Percentiles rank a stretch among this genome's conserved stretches.
phyloP scores from a whole-genome alignment of 1,140 invertebrate species.

The Polypedilum pembai region DNA sequence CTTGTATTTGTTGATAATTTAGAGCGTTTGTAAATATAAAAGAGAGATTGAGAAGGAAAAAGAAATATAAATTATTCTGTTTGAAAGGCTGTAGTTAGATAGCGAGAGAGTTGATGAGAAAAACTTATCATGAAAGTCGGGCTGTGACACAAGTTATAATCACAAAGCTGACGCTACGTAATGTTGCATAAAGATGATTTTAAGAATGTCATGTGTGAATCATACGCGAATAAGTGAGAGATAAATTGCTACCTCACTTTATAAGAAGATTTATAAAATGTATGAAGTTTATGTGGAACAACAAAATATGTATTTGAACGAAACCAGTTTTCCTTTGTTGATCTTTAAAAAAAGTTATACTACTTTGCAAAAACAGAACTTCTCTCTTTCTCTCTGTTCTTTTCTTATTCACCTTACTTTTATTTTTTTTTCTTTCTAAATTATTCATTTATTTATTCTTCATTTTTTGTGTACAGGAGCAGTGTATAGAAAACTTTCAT shows the following conservation, averaged over 20 bases:
- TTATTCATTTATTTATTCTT: constrained; percentile 14
- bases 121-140: too few relatives aligned
- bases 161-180: too few relatives aligned
- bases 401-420: neutral
- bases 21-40: neutral
- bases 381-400: neutral
- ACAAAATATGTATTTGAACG: too few relatives aligned
- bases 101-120: too few relatives aligned
- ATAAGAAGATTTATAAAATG: too few relatives aligned
- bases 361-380: too few relatives aligned
- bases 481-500: neutral
- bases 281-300: too few relatives aligned
- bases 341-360: neutral
- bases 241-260: too few relatives aligned
- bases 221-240: too few relatives aligned
- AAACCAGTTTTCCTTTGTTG: neutral
- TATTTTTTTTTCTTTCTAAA: neutral
- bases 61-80: neutral
- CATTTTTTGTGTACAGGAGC: neutral
- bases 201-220: too few relatives aligned
- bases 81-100: constrained; percentile 3
- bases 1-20: constrained; percentile 7
- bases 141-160: too few relatives aligned
- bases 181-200: too few relatives aligned
- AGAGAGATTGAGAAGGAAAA: neutral